phyloP scores from a whole-genome alignment of 37 sponge, comb jelly and placozoan genomes.

The Chondrilla cf. caribensis region DNA sequence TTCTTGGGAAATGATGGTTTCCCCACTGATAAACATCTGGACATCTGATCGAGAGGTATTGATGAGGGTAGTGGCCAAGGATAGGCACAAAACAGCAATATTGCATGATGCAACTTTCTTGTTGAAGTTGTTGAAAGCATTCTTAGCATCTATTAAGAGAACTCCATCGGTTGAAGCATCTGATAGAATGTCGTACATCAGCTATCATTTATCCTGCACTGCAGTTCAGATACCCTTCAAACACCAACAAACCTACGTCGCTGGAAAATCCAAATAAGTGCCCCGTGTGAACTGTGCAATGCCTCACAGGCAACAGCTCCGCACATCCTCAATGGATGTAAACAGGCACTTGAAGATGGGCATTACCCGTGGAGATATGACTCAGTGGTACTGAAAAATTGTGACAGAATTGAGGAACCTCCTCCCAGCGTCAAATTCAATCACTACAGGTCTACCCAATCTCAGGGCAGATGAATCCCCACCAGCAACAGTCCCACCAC shows the following conservation, averaged over 20 bases:
- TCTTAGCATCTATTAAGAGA: too few species aligned
- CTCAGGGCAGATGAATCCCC: neutral
- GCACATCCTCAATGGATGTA: neutral
- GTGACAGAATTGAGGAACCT: neutral
- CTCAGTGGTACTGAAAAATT: neutral
- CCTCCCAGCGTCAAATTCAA: neutral
- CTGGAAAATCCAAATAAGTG: constrained; percentile 7
- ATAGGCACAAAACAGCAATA: too few species aligned
- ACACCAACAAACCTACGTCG: constrained; percentile 16
- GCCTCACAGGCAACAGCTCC: neutral
- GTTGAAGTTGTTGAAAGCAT: too few species aligned
- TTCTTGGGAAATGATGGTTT: too few species aligned
- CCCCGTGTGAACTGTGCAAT: neutral
- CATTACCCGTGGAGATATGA: neutral
- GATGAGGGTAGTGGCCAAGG: too few species aligned
- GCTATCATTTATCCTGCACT: neutral
- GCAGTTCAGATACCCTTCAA: constrained; percentile 27
- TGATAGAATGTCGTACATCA: too few species aligned
- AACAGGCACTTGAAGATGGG: neutral
- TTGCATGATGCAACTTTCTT: too few species aligned
- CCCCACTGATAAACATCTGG: too few species aligned
- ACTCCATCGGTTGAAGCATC: too few species aligned
- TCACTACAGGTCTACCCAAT: neutral
- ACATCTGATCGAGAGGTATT: too few species aligned
- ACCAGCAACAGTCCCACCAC: neutral